Evolutionary conservation across 2,888 invertebrate genomes (phyloP).

Genomic region (Altica lythri): DNA sequence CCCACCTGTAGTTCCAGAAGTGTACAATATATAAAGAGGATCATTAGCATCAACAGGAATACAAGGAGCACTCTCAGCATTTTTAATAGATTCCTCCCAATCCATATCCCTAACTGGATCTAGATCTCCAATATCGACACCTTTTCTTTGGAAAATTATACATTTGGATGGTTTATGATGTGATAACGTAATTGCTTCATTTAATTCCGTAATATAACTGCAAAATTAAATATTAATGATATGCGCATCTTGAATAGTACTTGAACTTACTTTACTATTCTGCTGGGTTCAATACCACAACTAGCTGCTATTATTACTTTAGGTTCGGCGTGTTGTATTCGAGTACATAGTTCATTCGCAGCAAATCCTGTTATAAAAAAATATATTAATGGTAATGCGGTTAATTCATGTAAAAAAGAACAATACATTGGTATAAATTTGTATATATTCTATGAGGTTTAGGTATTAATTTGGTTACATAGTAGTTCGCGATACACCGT

Average conservation of each 20-base stretch:
- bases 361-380: conserved; percentile 73
- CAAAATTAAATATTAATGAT: conserved; percentile 23
- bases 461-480: no score
- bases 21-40: conserved; percentile 89
- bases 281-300: conserved; percentile 88
- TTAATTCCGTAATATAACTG: conserved; percentile 79
- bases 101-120: conserved; percentile 71
- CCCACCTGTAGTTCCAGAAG: conserved; percentile 82
- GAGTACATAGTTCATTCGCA: conserved; percentile 80
- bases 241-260: no score
- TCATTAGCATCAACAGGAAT: conserved; percentile 87
- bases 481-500: no score
- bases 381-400: no score
- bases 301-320: conserved; percentile 88
- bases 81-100: conserved; percentile 75
- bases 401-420: no score
- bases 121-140: conserved; percentile 68
- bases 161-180: conserved; percentile 76
- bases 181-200: conserved; percentile 77
- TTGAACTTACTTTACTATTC: conserved; percentile 66
- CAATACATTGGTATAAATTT: no score
- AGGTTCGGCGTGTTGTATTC: conserved; percentile 88
- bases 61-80: conserved; percentile 74
- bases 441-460: no score
- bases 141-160: conserved; percentile 80